A percentile compares a stretch with the other conserved stretches of the same genome.
Evolutionary conservation across 2,113 vertebrate species (phyloP).

Genomic region (Parus major): DNA sequence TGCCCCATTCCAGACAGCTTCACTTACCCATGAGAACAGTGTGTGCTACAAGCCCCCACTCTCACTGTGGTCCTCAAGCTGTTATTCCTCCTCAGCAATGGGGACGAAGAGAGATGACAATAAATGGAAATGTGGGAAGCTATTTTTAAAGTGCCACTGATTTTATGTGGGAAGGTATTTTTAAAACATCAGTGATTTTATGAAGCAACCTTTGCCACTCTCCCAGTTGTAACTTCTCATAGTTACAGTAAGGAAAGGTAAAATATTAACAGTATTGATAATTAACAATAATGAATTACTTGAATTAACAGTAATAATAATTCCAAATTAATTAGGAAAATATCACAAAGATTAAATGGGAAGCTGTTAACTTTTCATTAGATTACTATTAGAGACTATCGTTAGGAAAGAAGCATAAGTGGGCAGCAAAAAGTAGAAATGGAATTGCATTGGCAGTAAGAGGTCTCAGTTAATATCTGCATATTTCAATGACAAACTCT

Average conservation of each 20-base stretch:
- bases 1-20: neutral
- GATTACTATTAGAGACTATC: neutral
- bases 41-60: neutral
- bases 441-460: neutral
- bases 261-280: neutral
- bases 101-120: neutral
- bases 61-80: neutral
- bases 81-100: neutral
- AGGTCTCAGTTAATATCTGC: neutral
- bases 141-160: neutral
- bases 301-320: neutral
- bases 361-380: neutral
- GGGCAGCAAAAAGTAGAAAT: neutral
- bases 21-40: neutral
- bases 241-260: neutral
- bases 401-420: neutral
- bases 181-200: neutral
- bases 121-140: neutral
- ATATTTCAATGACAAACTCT: neutral
- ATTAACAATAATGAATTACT: neutral
- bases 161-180: neutral
- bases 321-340: neutral
- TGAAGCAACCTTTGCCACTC: neutral
- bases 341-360: neutral
- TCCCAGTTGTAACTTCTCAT: neutral